These are phyloP conservation scores for Sebastes cheni DNA, from an alignment of 2,797 vertebrate species.

Conservation along the genomic window DNA sequence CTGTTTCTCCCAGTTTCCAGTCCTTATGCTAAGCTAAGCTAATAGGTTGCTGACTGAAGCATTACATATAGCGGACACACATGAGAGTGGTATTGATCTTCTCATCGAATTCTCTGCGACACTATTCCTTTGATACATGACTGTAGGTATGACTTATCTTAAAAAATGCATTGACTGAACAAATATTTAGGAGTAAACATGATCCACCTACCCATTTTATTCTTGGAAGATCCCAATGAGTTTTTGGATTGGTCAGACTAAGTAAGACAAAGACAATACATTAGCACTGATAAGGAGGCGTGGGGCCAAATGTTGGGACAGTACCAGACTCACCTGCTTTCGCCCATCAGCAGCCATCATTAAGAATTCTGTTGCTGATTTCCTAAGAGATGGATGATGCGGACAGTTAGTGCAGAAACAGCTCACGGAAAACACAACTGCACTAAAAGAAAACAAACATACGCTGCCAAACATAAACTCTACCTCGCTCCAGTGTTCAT, in stretches of 20 bases:
- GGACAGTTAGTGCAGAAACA: neutral
- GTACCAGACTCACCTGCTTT: slow-evolving; percentile 60
- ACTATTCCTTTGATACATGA: neutral
- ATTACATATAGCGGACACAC: neutral
- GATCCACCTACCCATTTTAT: slow-evolving; percentile 79
- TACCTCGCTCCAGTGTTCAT: slow-evolving; percentile 64
- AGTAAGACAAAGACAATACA: slow-evolving; percentile 34
- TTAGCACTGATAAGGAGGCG: neutral
- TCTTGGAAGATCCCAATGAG: slow-evolving; percentile 72
- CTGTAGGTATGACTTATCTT: neutral
- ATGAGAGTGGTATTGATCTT: neutral
- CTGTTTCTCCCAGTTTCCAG: neutral
- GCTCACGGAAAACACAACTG: neutral
- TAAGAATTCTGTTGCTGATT: slow-evolving; percentile 60
- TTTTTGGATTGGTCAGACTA: slow-evolving; percentile 78
- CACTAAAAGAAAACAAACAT: neutral
- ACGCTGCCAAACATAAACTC: slow-evolving; percentile 3
- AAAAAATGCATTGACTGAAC: neutral
- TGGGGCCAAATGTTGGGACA: neutral
- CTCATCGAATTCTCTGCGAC: neutral
- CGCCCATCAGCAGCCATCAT: slow-evolving; percentile 42
- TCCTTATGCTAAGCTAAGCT: neutral
- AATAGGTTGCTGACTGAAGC: neutral
- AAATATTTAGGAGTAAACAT: neutral
- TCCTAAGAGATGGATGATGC: slow-evolving; percentile 52